phyloP scores from a whole-genome alignment of 2,113 vertebrate genomes.

The Marcusenius ussheri region DNA sequence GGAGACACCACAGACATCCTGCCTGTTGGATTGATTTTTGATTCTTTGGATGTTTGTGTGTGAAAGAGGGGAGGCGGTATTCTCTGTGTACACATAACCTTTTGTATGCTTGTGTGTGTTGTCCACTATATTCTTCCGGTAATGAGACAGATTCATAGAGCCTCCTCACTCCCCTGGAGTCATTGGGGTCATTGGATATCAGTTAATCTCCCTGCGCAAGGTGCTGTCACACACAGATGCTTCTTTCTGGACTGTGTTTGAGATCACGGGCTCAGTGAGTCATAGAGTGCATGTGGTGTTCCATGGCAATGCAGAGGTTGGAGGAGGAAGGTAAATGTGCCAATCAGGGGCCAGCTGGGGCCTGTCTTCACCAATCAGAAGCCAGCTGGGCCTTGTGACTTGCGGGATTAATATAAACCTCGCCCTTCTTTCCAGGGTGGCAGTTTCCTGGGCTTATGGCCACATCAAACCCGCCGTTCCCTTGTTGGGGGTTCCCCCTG shows the following conservation, averaged over 20 bases:
- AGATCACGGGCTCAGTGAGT: neutral
- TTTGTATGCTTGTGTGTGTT: neutral
- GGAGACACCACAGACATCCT: neutral
- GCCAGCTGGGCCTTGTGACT: neutral
- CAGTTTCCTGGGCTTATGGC: neutral
- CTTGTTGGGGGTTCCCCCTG: neutral
- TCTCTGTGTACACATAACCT: neutral
- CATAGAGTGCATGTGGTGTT: neutral
- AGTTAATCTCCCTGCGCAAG: slow-evolving; percentile 34
- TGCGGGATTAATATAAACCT: neutral
- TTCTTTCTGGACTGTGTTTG: slow-evolving; percentile 21
- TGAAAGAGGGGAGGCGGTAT: neutral
- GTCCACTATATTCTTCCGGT: neutral
- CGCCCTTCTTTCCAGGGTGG: neutral
- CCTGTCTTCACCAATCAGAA: neutral
- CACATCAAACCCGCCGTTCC: neutral
- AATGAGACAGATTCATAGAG: neutral
- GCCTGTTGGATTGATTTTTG: neutral
- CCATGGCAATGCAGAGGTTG: neutral
- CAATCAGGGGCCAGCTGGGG: neutral
- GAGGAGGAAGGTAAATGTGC: neutral
- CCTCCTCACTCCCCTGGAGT: neutral
- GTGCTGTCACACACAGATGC: slow-evolving; percentile 36
- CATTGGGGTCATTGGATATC: neutral
- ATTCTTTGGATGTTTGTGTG: neutral